Base-by-base conservation (phyloP, 2,797 vertebrate genomes). In the Semotilus atromaculatus region DNA sequence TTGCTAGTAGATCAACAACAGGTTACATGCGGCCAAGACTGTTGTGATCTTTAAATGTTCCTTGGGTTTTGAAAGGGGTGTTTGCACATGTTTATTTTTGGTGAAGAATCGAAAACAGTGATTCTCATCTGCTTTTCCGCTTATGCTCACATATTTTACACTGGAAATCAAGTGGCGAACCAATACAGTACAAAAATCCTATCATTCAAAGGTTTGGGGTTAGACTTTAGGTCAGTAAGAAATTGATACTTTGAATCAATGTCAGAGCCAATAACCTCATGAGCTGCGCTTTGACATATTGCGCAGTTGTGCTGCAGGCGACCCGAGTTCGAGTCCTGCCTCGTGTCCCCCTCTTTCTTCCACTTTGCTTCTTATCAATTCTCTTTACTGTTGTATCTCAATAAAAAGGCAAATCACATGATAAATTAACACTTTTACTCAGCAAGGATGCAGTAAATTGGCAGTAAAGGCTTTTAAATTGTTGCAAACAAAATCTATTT, bases 31-130 rank as follows among this genome's bases (percentile, higher is more conserved):
- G 26, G 31, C 73, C 45, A 73, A 73, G 6, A 73, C 19, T 9
- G 13, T 31, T 81, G 83, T 76, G 31, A 29, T 85, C 21, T 31
- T 76, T 79, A 82, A 38, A 79, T 29, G 45, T 81, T 72, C 23
- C 19, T 43, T 76, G 70, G 26, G 16, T 80, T 77, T 80, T 81
- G n/a, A 26, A 16, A 18, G 34, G 43, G 80, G 26, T 34, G 31
- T 34, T 85, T 80, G 62, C 40, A 62, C 45, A 45, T 36, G 78
- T 34, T 66, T 73, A 31, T 73, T 66, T 31, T 31, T 31, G 31
- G 38, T 71, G 23, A 11, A n/a, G 31, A 58, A 14, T 73, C 70
- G 1, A 2, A 74, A 4, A 5, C 14, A 29, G 43, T 67, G 36
- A 0, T 77, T 80, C 26, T 64, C 16, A 23, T 2, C 64, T 62